Evolutionary conservation across 2,797 vertebrate species (phyloP).

Genomic region (Rhinophrynus dorsalis): DNA sequence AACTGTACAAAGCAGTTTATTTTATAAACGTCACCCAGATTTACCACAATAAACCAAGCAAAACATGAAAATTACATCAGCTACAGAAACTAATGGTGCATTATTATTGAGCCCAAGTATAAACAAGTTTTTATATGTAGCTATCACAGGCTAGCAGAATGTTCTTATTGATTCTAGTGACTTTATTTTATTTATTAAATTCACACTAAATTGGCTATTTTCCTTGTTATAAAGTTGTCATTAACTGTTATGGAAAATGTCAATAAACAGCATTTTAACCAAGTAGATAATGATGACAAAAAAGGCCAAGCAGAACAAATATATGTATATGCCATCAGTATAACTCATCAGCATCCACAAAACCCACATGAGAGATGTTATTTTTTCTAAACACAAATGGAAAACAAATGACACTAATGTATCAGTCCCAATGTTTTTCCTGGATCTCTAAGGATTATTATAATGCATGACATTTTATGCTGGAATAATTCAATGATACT

Average conservation of each 20-base stretch:
- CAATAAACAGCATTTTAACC: constrained; percentile 60
- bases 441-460: constrained; percentile 40
- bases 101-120: constrained; percentile 8
- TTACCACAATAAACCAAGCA: neutral
- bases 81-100: neutral
- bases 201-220: constrained; percentile 50
- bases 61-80: neutral
- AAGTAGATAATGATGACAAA: constrained; percentile 61
- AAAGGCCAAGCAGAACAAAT: constrained; percentile 51
- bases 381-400: constrained; percentile 27
- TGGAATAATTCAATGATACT: constrained; percentile 37
- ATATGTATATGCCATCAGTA: constrained; percentile 29
- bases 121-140: neutral
- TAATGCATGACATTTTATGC: constrained; percentile 43
- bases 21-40: neutral
- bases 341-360: constrained; percentile 24
- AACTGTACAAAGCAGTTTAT: neutral
- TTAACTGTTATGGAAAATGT: constrained; percentile 64
- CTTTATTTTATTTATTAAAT: constrained; percentile 62
- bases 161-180: constrained; percentile 59
- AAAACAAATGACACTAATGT: constrained; percentile 38
- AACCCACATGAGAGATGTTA: neutral
- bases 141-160: neutral
- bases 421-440: constrained; percentile 21
- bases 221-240: constrained; percentile 63